Evolutionary conservation across 1,140 invertebrate species (phyloP), one percentile per base, ranked within the genome.

Genomic region (Scaptodrosophila lebanonensis): DNA sequence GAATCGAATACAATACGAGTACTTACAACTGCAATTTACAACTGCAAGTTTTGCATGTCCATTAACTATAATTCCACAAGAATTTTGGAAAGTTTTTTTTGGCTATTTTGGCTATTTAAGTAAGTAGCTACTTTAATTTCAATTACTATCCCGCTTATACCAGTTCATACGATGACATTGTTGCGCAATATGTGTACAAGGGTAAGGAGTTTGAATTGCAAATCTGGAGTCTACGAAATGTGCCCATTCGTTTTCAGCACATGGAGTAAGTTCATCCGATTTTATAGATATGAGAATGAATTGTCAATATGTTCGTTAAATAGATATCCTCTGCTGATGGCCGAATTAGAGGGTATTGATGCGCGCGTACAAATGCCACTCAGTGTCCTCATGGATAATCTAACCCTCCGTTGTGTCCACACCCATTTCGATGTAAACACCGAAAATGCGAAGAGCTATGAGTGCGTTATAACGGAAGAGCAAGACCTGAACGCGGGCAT

Each of bases 391-490:
- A 9, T 40, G 5, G 67, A 83, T 33, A 65, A 79, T 12, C 30
- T 85, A 2, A 83, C 77, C 1, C 8, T 85, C 39, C 77, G 83
- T 2, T 71, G 66, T n/a, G 29, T 85, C 1, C 73, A 82, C 45
- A 61, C 56, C 0, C 48, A 44, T 0, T 85, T 83, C 5, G 83
- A 85, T 16, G 54, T 39, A 6, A 36, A 69, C 1, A 67, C 77
- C 15, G 64, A 76, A 12, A 59, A 73, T 6, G 83, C 83, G 0
- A 85, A 85, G 11, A 76, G 70, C 20, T 83, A 13, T 12, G 64
- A 66, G n/a, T 32, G 57, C 4, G 1, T 50, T 0, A 17, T 67
- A 2, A 17, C 13, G 0, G 13, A 60, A 0, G 9, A 16, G 0
- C 61, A 43, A 12, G 60, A 61, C 13, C 35, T 73, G 2, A 66